These are phyloP conservation scores for Octodon degus DNA, from an alignment of 2,113 vertebrate species.

Conservation along the genomic window DNA sequence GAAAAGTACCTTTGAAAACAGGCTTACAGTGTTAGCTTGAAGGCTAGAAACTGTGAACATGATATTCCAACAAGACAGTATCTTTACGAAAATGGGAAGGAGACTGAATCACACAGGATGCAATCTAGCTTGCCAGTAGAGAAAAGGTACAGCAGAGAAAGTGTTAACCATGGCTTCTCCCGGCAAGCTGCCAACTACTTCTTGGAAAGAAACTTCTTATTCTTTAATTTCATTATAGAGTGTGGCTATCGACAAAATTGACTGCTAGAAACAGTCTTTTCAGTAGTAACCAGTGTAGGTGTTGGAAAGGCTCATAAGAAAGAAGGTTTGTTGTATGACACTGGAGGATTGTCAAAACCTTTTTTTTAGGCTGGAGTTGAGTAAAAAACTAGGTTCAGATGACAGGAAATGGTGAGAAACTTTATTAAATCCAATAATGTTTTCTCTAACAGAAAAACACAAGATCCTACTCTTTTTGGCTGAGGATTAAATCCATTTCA, in stretches of 20 bases:
- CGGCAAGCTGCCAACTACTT: not conserved
- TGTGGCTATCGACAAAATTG: not conserved
- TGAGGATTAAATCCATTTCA: not conserved
- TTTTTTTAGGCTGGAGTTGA: too few species aligned
- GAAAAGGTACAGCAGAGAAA: not conserved
- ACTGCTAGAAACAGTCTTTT: not conserved
- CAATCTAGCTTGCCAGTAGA: too few species aligned
- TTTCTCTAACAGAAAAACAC: not conserved
- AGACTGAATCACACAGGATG: not conserved
- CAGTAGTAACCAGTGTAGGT: not conserved
- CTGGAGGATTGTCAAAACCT: not conserved
- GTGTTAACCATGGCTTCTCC: not conserved
- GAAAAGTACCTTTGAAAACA: not conserved
- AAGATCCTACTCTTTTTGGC: not conserved
- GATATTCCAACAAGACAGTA: not conserved
- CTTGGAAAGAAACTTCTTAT: not conserved
- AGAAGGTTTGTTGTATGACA: not conserved
- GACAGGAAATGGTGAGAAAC: rapidly evolving
- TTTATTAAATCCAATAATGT: not conserved
- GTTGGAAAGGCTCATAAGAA: not conserved
- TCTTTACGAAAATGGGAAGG: not conserved
- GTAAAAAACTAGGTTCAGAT: not conserved
- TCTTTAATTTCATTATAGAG: not conserved
- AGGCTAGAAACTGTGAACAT: not conserved
- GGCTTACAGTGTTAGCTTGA: not conserved